Evolutionary conservation across 1,140 invertebrate species (phyloP), one percentile per base, ranked within the genome.

Genomic region (Protaetia brevitarsis): DNA sequence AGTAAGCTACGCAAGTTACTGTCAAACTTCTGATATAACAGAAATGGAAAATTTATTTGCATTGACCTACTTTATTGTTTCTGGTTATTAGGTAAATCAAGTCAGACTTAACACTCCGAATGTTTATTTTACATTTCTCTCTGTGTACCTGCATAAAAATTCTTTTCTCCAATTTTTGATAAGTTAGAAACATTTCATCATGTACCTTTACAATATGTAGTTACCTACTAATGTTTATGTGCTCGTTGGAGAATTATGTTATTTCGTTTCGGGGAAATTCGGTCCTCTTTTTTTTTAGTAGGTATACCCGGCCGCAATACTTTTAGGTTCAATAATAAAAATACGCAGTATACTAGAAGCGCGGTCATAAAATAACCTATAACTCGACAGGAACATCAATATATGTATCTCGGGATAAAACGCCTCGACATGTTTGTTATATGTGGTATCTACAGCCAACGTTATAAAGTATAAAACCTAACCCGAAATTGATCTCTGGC

Each of bases 301-400:
- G n/a, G n/a, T n/a, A n/a, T n/a, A n/a, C n/a, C 41, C 41, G 41
- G 41, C 16, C 41, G 41, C 41, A 45, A 45, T 45, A 45, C 41
- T 45, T 45, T 45, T 45, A 45, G 41, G 41, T 45, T 45, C 41
- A 45, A 45, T 45, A 45, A 45, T 45, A 45, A 45, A 45, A 45
- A 45, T 45, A 45, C 41, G 41, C 23, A 45, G 10, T 45, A 45
- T n/a, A n/a, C n/a, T n/a, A n/a, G n/a, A 21, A 45, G 41, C 16
- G n/a, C 13, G 41, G 41, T 4, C 41, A 45, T 45, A 45, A 45
- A 45, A 45, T 45, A 45, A 45, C 41, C 41, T 45, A 45, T 45
- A 45, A 45, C 41, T 45, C 13, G 41, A 45, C 41, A 45, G 41
- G 10, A 45, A 45, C 41, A 45, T 45, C 41, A 45, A 45, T 45